Percentiles rank a stretch among this genome's conserved stretches.
Conservation (phyloP, 2,888 invertebrate genomes). For the Morpho achilles region DNA sequence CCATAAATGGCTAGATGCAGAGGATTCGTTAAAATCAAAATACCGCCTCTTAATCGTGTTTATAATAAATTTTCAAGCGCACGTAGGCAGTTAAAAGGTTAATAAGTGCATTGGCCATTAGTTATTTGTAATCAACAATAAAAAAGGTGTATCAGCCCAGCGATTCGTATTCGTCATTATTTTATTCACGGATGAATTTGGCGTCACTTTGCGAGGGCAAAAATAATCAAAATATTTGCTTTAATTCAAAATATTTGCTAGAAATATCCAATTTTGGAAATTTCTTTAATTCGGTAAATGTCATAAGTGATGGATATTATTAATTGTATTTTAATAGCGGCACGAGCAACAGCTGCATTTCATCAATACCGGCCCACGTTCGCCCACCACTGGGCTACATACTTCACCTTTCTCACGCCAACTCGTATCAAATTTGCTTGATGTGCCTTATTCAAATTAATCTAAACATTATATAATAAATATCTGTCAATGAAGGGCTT, state of each 20-base stretch:
- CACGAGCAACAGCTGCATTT: conserved; percentile 8
- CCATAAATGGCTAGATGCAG: conserved; percentile 18
- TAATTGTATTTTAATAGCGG: background rate
- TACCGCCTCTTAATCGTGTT: conserved; percentile 15
- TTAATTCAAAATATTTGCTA: too few species aligned
- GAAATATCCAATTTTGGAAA: too few species aligned
- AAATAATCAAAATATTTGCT: too few species aligned
- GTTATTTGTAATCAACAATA: background rate
- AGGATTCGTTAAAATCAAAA: conserved; percentile 3
- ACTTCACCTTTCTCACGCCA: conserved; percentile 25
- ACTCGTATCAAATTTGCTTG: conserved; percentile 7
- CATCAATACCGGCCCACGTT: conserved; percentile 23
- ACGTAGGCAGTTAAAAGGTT: conserved; percentile 26
- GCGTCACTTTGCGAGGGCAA: too few species aligned
- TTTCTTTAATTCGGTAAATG: too few species aligned
- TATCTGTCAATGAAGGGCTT: too few species aligned
- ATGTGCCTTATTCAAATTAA: background rate
- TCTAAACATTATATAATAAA: too few species aligned
- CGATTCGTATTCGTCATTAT: too few species aligned
- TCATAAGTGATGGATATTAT: background rate
- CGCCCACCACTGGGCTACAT: conserved; percentile 23
- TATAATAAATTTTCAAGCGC: conserved; percentile 29
- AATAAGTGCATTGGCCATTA: conserved; percentile 36
- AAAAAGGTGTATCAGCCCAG: too few species aligned
- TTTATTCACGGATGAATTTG: too few species aligned